phyloP scores from a whole-genome alignment of 2,113 vertebrate genomes.

The Protomyctophum bolini region DNA sequence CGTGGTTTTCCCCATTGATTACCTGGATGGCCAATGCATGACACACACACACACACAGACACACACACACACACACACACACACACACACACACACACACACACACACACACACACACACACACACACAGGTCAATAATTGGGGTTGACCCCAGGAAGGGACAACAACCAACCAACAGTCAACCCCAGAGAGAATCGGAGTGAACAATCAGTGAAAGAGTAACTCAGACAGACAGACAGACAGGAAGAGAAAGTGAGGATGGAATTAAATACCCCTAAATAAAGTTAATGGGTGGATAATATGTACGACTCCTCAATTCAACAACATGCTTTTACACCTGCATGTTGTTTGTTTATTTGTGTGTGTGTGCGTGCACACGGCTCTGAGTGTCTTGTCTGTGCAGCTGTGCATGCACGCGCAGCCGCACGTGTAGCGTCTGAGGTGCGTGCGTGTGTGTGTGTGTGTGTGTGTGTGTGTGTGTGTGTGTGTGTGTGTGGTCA shows the following conservation, averaged over 20 bases:
- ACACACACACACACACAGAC: conserved; percentile 33
- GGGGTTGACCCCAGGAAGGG: conserved; percentile 56
- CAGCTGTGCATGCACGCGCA: not conserved
- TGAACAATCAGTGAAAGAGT: too few species aligned
- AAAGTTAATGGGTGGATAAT: too few species aligned
- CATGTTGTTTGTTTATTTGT: too few species aligned
- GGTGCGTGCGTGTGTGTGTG: conserved; percentile 20
- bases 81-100: conserved; percentile 15
- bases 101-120: conserved; percentile 10
- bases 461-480: conserved; percentile 26
- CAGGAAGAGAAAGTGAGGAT: not conserved
- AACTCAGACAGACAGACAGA: conserved; percentile 13
- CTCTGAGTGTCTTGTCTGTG: conserved; percentile 55
- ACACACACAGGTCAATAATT: conserved; percentile 56
- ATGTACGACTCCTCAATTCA: too few species aligned
- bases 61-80: conserved; percentile 17
- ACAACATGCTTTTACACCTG: too few species aligned
- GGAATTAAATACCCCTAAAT: too few species aligned
- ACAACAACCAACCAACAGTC: conserved; percentile 45
- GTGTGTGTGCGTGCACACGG: conserved; percentile 55
- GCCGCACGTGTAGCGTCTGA: conserved; percentile 14
- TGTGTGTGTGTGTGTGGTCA: conserved; percentile 47
- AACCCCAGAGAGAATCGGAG: conserved; percentile 32
- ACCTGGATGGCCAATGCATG: conserved; percentile 90
- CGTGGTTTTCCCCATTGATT: conserved; percentile 98